phyloP scores from a whole-genome alignment of 1,140 invertebrate genomes.

The Drosophila punjabiensis region DNA sequence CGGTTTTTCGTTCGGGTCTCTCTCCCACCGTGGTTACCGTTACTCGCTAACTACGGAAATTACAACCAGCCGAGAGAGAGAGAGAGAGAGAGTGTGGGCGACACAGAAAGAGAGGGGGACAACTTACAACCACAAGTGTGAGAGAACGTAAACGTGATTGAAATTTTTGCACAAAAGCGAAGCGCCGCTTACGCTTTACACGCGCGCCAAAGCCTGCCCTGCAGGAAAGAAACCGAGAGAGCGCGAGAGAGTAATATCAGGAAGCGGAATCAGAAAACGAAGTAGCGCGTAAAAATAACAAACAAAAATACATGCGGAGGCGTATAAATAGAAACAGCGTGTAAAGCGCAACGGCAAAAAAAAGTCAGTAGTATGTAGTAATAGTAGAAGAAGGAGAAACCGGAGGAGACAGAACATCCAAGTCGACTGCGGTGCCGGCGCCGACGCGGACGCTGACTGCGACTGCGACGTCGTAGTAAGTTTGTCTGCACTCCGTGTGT shows the following conservation, averaged over 20 bases:
- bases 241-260: constrained; percentile 45
- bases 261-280: constrained; percentile 57
- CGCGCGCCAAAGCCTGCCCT: constrained; percentile 51
- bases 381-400: constrained; percentile 65
- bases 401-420: constrained; percentile 32
- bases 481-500: constrained; percentile 49
- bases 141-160: constrained; percentile 70
- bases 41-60: constrained; percentile 29
- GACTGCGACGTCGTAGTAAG: constrained; percentile 70
- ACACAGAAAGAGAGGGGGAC: neutral
- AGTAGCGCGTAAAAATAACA: constrained; percentile 71
- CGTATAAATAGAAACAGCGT: constrained; percentile 80
- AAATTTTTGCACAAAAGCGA: constrained; percentile 79
- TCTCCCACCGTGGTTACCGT: constrained; percentile 16
- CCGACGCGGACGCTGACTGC: constrained; percentile 14
- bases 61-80: constrained; percentile 50
- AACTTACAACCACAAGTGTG: constrained; percentile 14
- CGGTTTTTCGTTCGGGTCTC: constrained; percentile 22
- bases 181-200: constrained; percentile 72
- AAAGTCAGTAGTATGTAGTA: constrained; percentile 80
- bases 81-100: constrained; percentile 19
- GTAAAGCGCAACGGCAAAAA: constrained; percentile 72
- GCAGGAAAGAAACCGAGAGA: neutral
- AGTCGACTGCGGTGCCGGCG: constrained; percentile 13
- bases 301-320: constrained; percentile 69